A percentile compares a stretch with the other conserved stretches of the same genome.
Conservation (phyloP, 2,888 invertebrate genomes). For the Synanthedon formicaeformis region DNA sequence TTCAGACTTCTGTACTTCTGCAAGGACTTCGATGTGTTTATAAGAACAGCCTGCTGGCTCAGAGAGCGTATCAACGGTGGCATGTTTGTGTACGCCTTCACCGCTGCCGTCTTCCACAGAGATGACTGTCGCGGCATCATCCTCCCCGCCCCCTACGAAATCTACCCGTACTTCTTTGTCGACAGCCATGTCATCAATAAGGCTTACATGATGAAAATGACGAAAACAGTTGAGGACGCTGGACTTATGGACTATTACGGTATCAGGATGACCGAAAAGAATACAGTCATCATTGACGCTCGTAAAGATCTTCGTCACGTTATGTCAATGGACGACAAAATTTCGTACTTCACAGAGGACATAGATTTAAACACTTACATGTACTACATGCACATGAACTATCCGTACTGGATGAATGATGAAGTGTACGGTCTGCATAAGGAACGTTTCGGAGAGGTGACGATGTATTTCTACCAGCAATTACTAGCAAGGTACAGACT, state of each 20-base stretch:
- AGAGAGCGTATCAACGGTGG: slow-evolving; percentile 78
- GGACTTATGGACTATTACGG: slow-evolving; percentile 64
- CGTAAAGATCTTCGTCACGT: slow-evolving; percentile 73
- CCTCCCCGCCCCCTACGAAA: slow-evolving; percentile 80
- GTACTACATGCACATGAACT: slow-evolving; percentile 75
- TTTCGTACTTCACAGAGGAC: slow-evolving; percentile 83
- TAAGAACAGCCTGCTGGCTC: slow-evolving; percentile 76
- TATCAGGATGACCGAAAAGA: slow-evolving; percentile 62
- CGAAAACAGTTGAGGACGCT: slow-evolving; percentile 71
- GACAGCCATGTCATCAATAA: slow-evolving; percentile 77
- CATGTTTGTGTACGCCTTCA: slow-evolving; percentile 79
- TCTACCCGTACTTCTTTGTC: slow-evolving; percentile 82
- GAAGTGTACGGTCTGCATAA: slow-evolving; percentile 56
- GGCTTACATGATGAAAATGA: slow-evolving; percentile 74
- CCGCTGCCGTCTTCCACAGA: slow-evolving; percentile 76
- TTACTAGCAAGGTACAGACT: slow-evolving; percentile 71
- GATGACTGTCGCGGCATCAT: slow-evolving; percentile 74
- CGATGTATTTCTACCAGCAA: slow-evolving; percentile 74
- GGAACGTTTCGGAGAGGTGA: slow-evolving; percentile 68
- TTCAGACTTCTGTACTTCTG: slow-evolving; percentile 76
- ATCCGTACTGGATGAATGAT: slow-evolving; percentile 78
- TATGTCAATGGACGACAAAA: slow-evolving; percentile 69
- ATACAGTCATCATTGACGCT: slow-evolving; percentile 74
- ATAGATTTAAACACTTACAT: slow-evolving; percentile 80
- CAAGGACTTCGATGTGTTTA: slow-evolving; percentile 77